A percentile compares a stretch with the other conserved stretches of the same genome.
phyloP scores from a whole-genome alignment of 1,140 invertebrate genomes.

The Vanessa tameamea region DNA sequence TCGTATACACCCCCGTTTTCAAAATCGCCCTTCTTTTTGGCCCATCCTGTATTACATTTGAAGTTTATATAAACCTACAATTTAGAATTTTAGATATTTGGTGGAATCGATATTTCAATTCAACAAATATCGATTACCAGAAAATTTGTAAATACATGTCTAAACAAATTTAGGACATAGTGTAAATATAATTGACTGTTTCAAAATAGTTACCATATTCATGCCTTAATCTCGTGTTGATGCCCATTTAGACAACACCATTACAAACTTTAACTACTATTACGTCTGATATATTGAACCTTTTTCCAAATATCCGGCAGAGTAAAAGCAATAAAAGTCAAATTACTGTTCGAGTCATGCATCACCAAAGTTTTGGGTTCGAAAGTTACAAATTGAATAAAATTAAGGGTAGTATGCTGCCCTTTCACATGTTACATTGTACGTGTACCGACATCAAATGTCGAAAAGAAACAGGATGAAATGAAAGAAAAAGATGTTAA shows the following conservation, averaged over 20 bases:
- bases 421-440: constrained; percentile 37
- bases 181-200: too few relatives aligned
- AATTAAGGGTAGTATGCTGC: constrained; percentile 57
- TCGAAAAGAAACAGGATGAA: constrained; percentile 18
- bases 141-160: too few relatives aligned
- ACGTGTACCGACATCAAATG: constrained; percentile 20
- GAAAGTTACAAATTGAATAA: constrained; percentile 76
- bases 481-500: constrained; percentile 7
- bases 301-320: constrained; percentile 54
- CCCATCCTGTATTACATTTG: too few relatives aligned
- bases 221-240: too few relatives aligned
- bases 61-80: too few relatives aligned
- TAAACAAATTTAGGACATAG: too few relatives aligned
- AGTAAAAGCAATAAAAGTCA: constrained; percentile 74
- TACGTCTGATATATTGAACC: constrained; percentile 26
- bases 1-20: too few relatives aligned
- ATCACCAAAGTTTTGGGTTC: constrained; percentile 74
- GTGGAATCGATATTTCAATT: too few relatives aligned
- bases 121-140: too few relatives aligned
- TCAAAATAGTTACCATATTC: too few relatives aligned
- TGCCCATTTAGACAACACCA: constrained; percentile 15
- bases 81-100: too few relatives aligned
- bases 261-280: constrained; percentile 17
- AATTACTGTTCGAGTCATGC: constrained; percentile 72
- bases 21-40: too few relatives aligned